Base-by-base conservation (phyloP, 2,888 invertebrate species). In the Eucriotettix oculatus region DNA sequence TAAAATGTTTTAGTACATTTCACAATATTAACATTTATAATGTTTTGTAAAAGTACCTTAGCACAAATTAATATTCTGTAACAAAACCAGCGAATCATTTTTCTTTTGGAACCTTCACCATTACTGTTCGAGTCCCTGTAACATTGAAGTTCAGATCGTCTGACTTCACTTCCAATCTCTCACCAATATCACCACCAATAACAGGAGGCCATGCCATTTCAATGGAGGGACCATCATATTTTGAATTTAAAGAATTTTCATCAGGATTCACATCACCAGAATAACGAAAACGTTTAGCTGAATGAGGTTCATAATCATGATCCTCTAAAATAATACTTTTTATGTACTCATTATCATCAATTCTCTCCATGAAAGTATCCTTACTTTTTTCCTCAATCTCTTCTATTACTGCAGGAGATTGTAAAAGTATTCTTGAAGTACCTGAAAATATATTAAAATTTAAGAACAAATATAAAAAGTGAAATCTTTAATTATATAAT, bases 71-170 rank as follows among this genome's bases (percentile, higher is more conserved):
- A 29, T 7, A 29, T 29, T 29, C 29, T 7, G 7, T 29, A 29
- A 29, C 29, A 29, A 29, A 29, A 29, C 2, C 29, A 29, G 7
- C 7, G 2, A 42, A 16, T 58, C 58, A 61, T 59, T 71, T 68
- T 56, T 71, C 71, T 52, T 70, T 71, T 9, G 72, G 70, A 16
- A 73, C 69, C 62, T 73, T 70, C 1, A 73, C 61, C 9, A 73
- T 66, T 12, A 73, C 69, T 12, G 72, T 73, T 63, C 71, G 66
- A 16, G 69, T 72, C 16, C 72, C 72, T 54, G 72, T 71, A 53
- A 71, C 70, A 61, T 73, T 73, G 14, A 73, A 70, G 52, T 72
- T 73, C 2, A 73, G 60, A 64, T 73, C 72, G 58, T 71, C 72
- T 10, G 69, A 68, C 10, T 71, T 61, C 1, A 68, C 65, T 44